These are phyloP conservation scores for Parapristionchus giblindavisi DNA, from an alignment of 2,888 invertebrate species.

Conservation along the genomic window DNA sequence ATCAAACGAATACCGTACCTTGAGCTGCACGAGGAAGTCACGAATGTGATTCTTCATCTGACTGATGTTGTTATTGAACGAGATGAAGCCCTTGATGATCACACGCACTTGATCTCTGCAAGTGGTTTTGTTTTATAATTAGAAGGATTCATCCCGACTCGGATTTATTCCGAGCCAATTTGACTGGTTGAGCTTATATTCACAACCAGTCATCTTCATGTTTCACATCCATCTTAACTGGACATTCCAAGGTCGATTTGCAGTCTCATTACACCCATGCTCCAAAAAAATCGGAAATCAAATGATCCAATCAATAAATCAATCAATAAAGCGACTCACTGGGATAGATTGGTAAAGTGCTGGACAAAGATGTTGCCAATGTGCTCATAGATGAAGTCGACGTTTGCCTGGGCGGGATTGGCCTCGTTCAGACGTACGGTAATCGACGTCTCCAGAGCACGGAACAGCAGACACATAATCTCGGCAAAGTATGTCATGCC, in stretches of 20 bases:
- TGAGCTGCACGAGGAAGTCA: slow-evolving; percentile 98
- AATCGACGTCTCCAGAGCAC: slow-evolving; percentile 89
- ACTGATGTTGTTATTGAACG: slow-evolving; percentile 92
- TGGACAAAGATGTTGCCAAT: slow-evolving; percentile 90
- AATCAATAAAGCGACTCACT: slow-evolving; percentile 80
- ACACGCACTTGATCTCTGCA: slow-evolving; percentile 86
- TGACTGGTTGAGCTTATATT: too few relatives aligned
- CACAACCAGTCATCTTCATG: too few relatives aligned
- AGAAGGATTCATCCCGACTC: too few relatives aligned
- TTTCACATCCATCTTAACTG: too few relatives aligned
- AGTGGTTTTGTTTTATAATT: too few relatives aligned
- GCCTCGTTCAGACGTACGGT: slow-evolving; percentile 73
- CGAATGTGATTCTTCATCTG: slow-evolving; percentile 98
- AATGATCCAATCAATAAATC: too few relatives aligned
- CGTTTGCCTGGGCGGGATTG: slow-evolving; percentile 69
- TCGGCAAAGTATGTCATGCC: slow-evolving; percentile 95
- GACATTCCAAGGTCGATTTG: too few relatives aligned
- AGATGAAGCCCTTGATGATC: slow-evolving; percentile 95
- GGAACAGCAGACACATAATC: slow-evolving; percentile 95
- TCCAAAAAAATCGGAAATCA: too few relatives aligned
- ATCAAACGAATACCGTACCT: too few relatives aligned
- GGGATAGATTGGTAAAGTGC: slow-evolving; percentile 94
- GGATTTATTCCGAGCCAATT: too few relatives aligned
- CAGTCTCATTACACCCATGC: too few relatives aligned
- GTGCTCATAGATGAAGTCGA: slow-evolving; percentile 80